Base-by-base conservation (phyloP, 2,113 vertebrate species). In the Ptilonorhynchus violaceus region DNA sequence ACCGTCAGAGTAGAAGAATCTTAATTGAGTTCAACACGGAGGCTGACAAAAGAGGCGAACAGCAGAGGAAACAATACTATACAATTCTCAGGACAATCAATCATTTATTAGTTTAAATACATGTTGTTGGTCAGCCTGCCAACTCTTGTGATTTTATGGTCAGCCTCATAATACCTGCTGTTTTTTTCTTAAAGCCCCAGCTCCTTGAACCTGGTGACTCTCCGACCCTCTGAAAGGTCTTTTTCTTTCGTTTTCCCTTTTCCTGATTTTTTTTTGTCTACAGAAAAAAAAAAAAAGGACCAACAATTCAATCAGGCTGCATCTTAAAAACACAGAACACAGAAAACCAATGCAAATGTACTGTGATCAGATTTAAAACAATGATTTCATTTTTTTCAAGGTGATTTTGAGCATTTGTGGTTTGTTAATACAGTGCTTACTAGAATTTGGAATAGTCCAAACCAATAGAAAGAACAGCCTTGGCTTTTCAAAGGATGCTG, bases 51-150 rank as follows among this genome's bases (percentile, higher is more conserved):
- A 89, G 94, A 92, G 89, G 89, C 74, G 0, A 97, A 97, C 73
- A 87, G 91, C 60, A 85, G 80, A 96, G 95, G 96, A 97, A 97
- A 95, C 87, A 96, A 95, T 97, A 95, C 91, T 87, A 81, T 93
- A 87, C 93, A 95, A 92, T 91, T 84, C 60, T 88, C 88, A 92
- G 84, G 89, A 96, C 94, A 97, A 97, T 95, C 93, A 97, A 86
- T 97, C 96, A 93, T 94, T 88, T 92, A 95, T 95, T 93, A 89
- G 79, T 81, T 95, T 75, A 94, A 95, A 93, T 87, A 92, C 53
- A 25, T 70, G 87, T 64, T 87, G 79, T n/a, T 93, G 90, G 81
- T 85, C 69, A 82, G 89, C 84, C 69, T 96, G 94, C 91, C 89
- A 92, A 72, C 88, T 95, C 59, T 19, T 46, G 60, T 49, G 60